These are phyloP conservation scores for Smittia aterrima DNA, from an alignment of 2,888 invertebrate species.

Conservation along the genomic window DNA sequence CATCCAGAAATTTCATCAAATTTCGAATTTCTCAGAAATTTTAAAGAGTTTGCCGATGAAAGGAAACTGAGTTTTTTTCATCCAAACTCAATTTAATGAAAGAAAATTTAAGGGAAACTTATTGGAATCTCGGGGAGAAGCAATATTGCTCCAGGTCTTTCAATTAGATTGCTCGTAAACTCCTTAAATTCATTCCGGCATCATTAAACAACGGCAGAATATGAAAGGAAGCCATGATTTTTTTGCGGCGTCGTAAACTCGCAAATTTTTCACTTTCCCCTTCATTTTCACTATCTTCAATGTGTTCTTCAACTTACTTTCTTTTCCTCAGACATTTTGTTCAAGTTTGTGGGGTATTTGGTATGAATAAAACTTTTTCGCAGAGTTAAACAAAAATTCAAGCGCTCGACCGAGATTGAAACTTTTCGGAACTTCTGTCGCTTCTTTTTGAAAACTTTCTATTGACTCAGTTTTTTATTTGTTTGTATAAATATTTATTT, in stretches of 20 bases:
- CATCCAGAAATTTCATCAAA: constrained; percentile 17
- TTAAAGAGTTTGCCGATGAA: not conserved
- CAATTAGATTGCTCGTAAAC: no score
- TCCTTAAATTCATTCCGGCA: no score
- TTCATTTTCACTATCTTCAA: not conserved
- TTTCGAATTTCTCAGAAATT: not conserved
- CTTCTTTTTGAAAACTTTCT: no score
- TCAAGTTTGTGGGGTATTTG: constrained; percentile 35
- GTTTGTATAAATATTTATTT: no score
- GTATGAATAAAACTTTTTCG: not conserved
- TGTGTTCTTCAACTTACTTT: constrained; percentile 57
- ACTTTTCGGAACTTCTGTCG: no score
- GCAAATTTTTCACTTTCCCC: not conserved
- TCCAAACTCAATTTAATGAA: no score
- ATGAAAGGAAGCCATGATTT: constrained; percentile 28
- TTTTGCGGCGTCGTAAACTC: constrained; percentile 32
- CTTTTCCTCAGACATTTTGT: constrained; percentile 65
- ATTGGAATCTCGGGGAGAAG: no score
- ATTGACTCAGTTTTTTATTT: no score
- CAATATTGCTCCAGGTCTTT: no score
- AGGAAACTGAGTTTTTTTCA: not conserved
- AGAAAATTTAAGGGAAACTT: no score
- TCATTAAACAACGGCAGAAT: no score
- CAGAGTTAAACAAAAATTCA: not conserved
- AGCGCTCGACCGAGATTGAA: not conserved